phyloP scores from a whole-genome alignment of 2,888 invertebrate genomes.

The Colletes collaris region DNA sequence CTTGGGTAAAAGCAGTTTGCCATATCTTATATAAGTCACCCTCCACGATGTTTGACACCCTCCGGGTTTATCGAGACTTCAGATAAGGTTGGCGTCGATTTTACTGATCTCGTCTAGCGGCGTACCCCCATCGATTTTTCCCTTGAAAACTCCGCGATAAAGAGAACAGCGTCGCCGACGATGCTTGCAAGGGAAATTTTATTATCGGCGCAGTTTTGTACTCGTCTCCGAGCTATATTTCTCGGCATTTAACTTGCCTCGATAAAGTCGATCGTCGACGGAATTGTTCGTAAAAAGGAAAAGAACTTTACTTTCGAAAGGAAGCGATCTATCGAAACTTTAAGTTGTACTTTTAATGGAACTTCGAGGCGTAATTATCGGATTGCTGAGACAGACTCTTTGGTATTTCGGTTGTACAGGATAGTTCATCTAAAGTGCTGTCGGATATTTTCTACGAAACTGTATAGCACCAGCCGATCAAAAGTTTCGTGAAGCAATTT shows the following conservation, averaged over 20 bases:
- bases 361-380: conserved; percentile 22
- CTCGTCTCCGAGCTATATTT: conserved; percentile 17
- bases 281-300: conserved; percentile 3
- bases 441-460: no score
- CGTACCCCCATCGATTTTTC: conserved; percentile 24
- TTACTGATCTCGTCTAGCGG: background rate
- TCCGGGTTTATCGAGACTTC: background rate
- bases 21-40: no score
- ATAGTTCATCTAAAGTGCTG: no score
- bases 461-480: no score
- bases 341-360: background rate
- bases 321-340: conserved; percentile 31
- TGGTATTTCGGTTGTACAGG: no score
- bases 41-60: background rate
- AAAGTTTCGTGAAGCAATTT: no score
- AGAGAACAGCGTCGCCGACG: conserved; percentile 6
- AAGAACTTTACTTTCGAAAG: background rate
- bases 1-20: no score
- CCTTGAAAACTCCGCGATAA: conserved; percentile 24
- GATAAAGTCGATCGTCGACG: conserved; percentile 34
- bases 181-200: conserved; percentile 24
- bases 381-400: no score
- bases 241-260: conserved; percentile 33
- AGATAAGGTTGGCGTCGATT: background rate
- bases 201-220: conserved; percentile 22